These are phyloP conservation scores for Anagrus nilaparvatae DNA, from an alignment of 1,140 invertebrate species.

Conservation along the genomic window DNA sequence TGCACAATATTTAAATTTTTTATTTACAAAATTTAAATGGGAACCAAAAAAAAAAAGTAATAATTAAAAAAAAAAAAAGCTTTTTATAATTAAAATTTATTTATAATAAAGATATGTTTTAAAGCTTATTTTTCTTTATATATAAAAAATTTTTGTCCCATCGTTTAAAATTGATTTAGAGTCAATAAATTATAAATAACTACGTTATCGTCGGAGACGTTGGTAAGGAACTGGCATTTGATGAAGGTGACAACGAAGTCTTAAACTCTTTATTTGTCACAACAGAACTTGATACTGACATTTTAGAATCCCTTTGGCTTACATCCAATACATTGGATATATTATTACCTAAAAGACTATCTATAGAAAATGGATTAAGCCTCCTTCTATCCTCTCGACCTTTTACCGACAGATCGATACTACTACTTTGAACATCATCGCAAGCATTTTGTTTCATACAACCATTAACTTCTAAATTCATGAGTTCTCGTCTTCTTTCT, in stretches of 20 bases:
- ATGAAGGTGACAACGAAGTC: conserved; percentile 24
- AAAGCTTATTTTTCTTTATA: too few relatives aligned
- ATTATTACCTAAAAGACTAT: conserved; percentile 62
- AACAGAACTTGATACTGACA: conserved; percentile 20
- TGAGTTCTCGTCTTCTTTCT: conserved; percentile 35
- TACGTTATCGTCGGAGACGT: conserved; percentile 39
- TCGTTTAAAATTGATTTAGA: too few relatives aligned
- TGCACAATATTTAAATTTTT: too few relatives aligned
- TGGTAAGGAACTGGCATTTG: conserved; percentile 27
- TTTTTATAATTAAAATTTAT: background rate
- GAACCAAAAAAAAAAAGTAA: background rate
- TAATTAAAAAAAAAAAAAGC: background rate
- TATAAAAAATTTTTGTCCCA: too few relatives aligned
- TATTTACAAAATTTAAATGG: too few relatives aligned
- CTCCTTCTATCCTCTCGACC: conserved; percentile 48
- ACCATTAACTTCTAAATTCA: conserved; percentile 18
- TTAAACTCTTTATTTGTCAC: conserved; percentile 13
- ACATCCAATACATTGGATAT: conserved; percentile 39
- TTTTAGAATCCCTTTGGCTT: conserved; percentile 28
- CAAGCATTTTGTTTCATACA: conserved; percentile 21
- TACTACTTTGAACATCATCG: conserved; percentile 37
- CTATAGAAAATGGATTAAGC: conserved; percentile 75
- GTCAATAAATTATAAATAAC: too few relatives aligned
- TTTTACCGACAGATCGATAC: conserved; percentile 40
- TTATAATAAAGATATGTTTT: background rate